Conservation (phyloP, 2,888 invertebrate genomes). For the Shargacucullia verbasci region DNA sequence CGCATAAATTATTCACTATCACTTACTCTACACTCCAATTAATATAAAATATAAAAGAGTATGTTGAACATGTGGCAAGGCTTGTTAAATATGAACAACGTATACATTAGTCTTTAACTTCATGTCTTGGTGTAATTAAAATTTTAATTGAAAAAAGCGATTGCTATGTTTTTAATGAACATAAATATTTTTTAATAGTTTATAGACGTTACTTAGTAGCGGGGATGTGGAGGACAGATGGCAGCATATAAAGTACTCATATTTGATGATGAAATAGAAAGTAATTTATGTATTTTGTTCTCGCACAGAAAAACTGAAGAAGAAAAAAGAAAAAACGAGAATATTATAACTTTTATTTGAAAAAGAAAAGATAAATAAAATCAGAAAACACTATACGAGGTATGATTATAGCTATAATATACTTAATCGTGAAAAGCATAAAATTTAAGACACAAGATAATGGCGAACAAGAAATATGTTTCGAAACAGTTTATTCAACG, state of each 20-base stretch:
- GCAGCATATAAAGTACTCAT: too few species aligned
- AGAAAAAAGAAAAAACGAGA: too few species aligned
- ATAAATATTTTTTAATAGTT: slow-evolving; percentile 14
- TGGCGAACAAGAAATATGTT: background rate
- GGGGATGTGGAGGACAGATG: background rate
- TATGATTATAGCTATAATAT: too few species aligned
- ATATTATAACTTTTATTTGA: too few species aligned
- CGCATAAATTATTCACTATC: slow-evolving; percentile 49
- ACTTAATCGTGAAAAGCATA: too few species aligned
- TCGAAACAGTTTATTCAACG: background rate
- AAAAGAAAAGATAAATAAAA: too few species aligned
- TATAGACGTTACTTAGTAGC: background rate
- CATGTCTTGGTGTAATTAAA: slow-evolving; percentile 33
- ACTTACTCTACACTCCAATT: slow-evolving; percentile 36
- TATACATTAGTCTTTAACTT: slow-evolving; percentile 22
- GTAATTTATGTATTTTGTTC: too few species aligned
- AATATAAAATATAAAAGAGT: slow-evolving; percentile 44
- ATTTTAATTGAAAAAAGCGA: slow-evolving; percentile 27
- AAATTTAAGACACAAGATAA: too few species aligned
- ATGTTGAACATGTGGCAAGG: slow-evolving; percentile 45
- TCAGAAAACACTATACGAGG: too few species aligned
- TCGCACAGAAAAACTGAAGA: too few species aligned
- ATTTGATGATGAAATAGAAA: too few species aligned
- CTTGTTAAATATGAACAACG: slow-evolving; percentile 17
- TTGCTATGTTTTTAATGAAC: slow-evolving; percentile 15